Conservation (phyloP, 2,888 invertebrate genomes). For the Flexamia atlantica region DNA sequence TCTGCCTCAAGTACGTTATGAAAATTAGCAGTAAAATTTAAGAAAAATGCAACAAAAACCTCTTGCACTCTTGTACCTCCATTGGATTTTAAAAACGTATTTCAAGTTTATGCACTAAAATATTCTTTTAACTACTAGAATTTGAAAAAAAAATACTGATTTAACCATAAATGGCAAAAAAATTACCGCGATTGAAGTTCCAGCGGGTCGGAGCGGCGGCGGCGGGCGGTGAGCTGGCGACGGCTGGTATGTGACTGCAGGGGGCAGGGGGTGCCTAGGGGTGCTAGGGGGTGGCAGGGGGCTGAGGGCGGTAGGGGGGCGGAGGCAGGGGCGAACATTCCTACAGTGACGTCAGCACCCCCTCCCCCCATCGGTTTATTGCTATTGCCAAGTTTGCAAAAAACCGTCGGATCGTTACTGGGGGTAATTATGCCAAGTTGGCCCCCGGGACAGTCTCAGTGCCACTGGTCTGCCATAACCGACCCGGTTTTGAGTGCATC, state of each 20-base stretch:
- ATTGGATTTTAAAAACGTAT: too few relatives aligned
- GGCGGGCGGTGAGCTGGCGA: not conserved
- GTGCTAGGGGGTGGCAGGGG: constrained; percentile 45
- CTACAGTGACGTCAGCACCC: constrained; percentile 56
- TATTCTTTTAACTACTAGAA: too few relatives aligned
- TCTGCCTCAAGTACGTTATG: too few relatives aligned
- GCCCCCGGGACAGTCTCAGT: not conserved
- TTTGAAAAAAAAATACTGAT: too few relatives aligned
- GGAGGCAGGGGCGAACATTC: constrained; percentile 18
- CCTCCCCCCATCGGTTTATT: constrained; percentile 37
- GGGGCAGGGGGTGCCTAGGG: constrained; percentile 7
- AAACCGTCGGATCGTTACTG: constrained; percentile 52
- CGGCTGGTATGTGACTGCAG: constrained; percentile 48
- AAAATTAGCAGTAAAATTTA: too few relatives aligned
- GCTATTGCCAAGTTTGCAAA: constrained; percentile 54
- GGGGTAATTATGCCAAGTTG: constrained; percentile 31
- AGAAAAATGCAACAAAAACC: too few relatives aligned
- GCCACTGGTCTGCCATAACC: not conserved
- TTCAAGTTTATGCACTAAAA: too few relatives aligned
- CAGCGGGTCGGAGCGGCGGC: constrained; percentile 2
- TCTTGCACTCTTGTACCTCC: too few relatives aligned
- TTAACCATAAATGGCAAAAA: not conserved
- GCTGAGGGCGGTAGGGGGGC: not conserved
- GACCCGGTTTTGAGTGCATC: too few relatives aligned
- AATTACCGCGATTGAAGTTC: constrained; percentile 31